These are phyloP conservation scores for Heliconius hortense DNA, from an alignment of 2,888 invertebrate species.

Conservation along the genomic window DNA sequence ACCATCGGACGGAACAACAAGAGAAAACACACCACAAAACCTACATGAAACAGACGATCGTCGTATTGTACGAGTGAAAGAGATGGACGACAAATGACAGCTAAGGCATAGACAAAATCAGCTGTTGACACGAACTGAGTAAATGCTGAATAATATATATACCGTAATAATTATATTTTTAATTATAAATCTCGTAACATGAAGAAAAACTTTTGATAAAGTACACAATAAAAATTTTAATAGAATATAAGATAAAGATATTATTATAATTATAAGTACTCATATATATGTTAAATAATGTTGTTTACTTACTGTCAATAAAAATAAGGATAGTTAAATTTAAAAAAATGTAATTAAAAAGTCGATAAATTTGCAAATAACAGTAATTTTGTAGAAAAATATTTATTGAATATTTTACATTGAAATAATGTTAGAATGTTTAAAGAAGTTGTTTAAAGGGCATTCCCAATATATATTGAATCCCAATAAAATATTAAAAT, in stretches of 20 bases:
- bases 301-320: not conserved
- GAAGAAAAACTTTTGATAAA: not conserved
- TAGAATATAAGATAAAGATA: not conserved
- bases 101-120: constrained; percentile 57
- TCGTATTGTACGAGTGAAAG: constrained; percentile 50
- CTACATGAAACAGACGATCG: constrained; percentile 47
- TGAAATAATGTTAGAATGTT: not conserved
- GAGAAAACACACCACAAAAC: constrained; percentile 64
- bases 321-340: not conserved
- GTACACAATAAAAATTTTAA: no score
- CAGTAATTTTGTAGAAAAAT: no score
- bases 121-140: constrained; percentile 49
- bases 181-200: not conserved
- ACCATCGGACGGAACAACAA: constrained; percentile 66
- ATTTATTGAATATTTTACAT: no score
- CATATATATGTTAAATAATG: not conserved
- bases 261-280: not conserved
- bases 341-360: no score
- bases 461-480: no score
- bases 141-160: constrained; percentile 14
- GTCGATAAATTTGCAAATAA: no score
- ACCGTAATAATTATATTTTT: not conserved
- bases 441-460: not conserved
- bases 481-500: no score
- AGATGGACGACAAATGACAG: constrained; percentile 36